Evolutionary conservation across 2,888 invertebrate genomes (phyloP), one percentile per base, ranked within the genome.

Genomic region (Cacoxenus indagator): DNA sequence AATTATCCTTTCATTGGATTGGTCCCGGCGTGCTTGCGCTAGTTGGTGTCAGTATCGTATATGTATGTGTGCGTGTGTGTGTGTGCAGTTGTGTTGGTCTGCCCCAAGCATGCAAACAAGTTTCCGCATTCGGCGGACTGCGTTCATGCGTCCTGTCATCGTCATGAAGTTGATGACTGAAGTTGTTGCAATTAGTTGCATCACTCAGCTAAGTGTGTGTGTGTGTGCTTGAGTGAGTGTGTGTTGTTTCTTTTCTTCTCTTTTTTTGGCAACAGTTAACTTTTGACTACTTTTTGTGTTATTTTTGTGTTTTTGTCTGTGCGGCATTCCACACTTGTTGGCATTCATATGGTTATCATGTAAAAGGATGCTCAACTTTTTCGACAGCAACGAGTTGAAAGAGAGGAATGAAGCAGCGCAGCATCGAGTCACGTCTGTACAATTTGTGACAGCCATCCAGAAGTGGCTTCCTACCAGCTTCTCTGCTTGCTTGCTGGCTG

Each of bases 1-100:
- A 81, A 78, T 82, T 84, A 82, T 82, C 84, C 84, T 78, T 81
- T 82, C 79, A 82, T 73, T 74, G 76, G 69, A 75, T 76, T 75
- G 74, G 61, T 65, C 51, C 46, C 19, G 22, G 45, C 19, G 17
- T 46, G 27, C 65, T 43, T 55, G 55, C 61, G 54, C 22, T 51
- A 45, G 65, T 48, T 67, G 59, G 51, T 62, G 55, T 57, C 66
- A 68, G 62, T 68, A 67, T 45, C 8, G 57, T 17, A 17, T 29
- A 27, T 17, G 48, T 51, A 14, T 55, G 46, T 48, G 67, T 54
- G 37, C 31, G 62, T n/a, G 43, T 45, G 64, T 43, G 14, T 31
- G 9, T 31, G 9, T 6, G 31, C 43, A 17, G n/a, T n/a, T n/a
- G n/a, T n/a, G n/a, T n/a, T n/a, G n/a, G n/a, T n/a, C 61, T 64